Evolutionary conservation across 37 sponge, comb jelly and placozoan species (phyloP), one percentile per base, ranked within the genome.

Genomic region (Halichondria panicea): DNA sequence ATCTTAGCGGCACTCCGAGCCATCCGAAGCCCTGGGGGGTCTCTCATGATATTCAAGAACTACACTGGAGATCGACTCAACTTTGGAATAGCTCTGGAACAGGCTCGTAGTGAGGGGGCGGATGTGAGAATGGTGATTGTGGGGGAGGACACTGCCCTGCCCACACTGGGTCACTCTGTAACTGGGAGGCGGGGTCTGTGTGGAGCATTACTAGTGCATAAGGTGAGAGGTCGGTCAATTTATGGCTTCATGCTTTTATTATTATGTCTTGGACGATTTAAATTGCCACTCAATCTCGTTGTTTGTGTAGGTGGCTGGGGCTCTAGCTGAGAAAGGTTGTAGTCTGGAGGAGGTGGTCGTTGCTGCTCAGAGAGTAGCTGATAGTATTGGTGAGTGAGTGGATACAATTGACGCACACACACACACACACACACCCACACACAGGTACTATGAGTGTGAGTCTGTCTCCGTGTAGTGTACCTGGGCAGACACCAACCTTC

Each of bases 41-140:
- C 80, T 18, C 72, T 97, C 60, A 83, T 94, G 62, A 92, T 97
- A 27, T 88, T 94, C 2, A 97, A 91, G 70, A 97, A 97, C 74
- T 97, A 97, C 84, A 97, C 98, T 1, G 98, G 98, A 31, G 98
- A 97, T 67, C 75, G 98, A 31, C 72, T 97, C 62, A 94, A 94
- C 84, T 97, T 97, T 73, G 95, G 98, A 1, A 82, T 94, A 43
- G 98, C 98, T 6, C 88, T 83, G 28, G 95, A 97, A 71, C 68
- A 78, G 43, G 98, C 98, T 7, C 83, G 59, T 69, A 66, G 62
- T 22, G 81, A 84, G 74, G 98, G 98, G 34, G 55, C 85, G 68
- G 74, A 86, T 33, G 98, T 97, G 41, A 74, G 65, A 53, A 86
- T 97, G 95, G 88, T 93, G 68, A 74, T 97, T 5, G 85, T 92